These are phyloP conservation scores for Ceramica pisi DNA, from an alignment of 2,888 invertebrate species.

Conservation along the genomic window DNA sequence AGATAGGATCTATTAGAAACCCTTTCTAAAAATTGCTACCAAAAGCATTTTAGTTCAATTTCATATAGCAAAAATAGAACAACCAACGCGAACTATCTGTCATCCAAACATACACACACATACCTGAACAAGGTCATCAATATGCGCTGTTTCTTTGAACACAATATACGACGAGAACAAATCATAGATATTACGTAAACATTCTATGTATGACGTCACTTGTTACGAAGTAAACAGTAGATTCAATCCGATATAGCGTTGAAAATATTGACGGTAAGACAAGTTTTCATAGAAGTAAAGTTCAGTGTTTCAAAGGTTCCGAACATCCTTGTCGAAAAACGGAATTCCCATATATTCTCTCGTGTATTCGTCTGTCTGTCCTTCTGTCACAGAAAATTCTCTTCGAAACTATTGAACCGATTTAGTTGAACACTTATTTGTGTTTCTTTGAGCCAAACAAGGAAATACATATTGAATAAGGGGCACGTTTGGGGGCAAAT, in stretches of 20 bases:
- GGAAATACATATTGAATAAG: too few species aligned
- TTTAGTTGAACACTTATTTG: too few species aligned
- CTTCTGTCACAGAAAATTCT: too few species aligned
- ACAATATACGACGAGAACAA: constrained; percentile 21
- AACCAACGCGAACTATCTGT: constrained; percentile 5
- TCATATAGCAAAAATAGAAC: constrained; percentile 14
- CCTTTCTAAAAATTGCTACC: not conserved
- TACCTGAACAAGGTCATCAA: constrained; percentile 11
- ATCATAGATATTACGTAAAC: constrained; percentile 43
- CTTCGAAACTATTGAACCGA: too few species aligned
- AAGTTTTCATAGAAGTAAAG: too few species aligned
- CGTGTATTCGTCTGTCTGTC: too few species aligned
- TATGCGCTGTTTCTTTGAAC: constrained; percentile 29
- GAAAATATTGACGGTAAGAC: not conserved
- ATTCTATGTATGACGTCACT: constrained; percentile 15
- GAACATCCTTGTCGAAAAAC: too few species aligned
- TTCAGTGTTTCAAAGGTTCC: too few species aligned
- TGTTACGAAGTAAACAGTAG: constrained; percentile 2
- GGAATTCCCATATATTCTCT: too few species aligned
- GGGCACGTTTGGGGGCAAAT: too few species aligned
- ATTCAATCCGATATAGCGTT: not conserved
- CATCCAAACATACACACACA: constrained; percentile 6
- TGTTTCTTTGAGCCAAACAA: too few species aligned
- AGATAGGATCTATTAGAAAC: too few species aligned
- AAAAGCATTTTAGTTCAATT: not conserved